Evolutionary conservation across 2,113 vertebrate genomes (phyloP), one percentile per base, ranked within the genome.

Genomic region (Eulemur macaco): DNA sequence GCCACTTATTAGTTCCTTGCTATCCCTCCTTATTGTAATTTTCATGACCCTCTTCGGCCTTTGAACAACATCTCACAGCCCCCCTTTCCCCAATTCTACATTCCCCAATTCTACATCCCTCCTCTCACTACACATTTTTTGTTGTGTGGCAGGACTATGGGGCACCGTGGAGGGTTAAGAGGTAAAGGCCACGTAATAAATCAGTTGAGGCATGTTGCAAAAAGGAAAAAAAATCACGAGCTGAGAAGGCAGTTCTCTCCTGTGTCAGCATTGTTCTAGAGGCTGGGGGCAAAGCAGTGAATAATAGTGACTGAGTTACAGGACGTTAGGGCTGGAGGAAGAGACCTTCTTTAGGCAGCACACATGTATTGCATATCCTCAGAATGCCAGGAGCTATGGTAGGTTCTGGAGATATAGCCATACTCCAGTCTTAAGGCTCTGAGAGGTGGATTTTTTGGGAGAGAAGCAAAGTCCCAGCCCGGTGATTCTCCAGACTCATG

Each of bases 321-420:
- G 78, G 64, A n/a, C 0, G 13, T 27, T 18, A 45, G 37, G 50
- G 29, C 12, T 27, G 17, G 45, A 76, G 73, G 90, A 27, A 45
- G 42, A 78, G 74, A 42, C 3, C 18, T 74, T 42, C 34, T 86
- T 13, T 25, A 47, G 18, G 11, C 3, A 29, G 45, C 15, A 12
- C 0, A 15, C 47, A n/a, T 47, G 45, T 17, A 87, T 9, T 14
- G 1, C 1, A 0, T 10, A 15, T 13, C 20, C 20, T 68, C 13
- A 17, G 89, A 68, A 13, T 47, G 73, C 60, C 80, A 39, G 66
- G 69, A 14, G 18, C 60, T 11, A 1, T 20, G 31, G 50, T 45
- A 29, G 50, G 47, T 54, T 18, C 3, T 8, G 68, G 31, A 39
- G 21, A 83, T 17, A 1, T 3, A 64, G 60, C 37, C 8, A 0